Conservation (phyloP, 1,140 invertebrate species). For the Drosophila persimilis region DNA sequence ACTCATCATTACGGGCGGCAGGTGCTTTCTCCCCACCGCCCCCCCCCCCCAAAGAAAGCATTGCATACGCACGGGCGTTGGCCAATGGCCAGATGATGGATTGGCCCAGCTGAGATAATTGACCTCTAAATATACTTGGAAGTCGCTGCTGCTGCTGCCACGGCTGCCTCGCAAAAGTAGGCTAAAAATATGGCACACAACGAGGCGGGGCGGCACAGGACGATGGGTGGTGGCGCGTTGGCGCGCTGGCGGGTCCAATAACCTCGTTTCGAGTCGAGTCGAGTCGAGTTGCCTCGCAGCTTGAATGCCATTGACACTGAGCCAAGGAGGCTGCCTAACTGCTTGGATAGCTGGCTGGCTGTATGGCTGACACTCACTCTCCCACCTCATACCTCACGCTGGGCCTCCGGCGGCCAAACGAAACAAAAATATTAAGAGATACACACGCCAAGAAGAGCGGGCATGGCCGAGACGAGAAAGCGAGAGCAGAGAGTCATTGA, state of each 20-base stretch:
- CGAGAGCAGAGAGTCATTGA: constrained; percentile 61
- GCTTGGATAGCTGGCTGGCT: constrained; percentile 1
- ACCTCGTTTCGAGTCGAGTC: constrained; percentile 40
- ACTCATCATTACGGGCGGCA: constrained; percentile 63
- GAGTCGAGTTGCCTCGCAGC: constrained; percentile 31
- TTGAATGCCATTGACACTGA: constrained; percentile 74
- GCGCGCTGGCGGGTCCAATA: constrained; percentile 55
- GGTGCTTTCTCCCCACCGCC: neutral
- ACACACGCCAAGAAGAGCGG: constrained; percentile 14
- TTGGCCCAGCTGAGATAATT: constrained; percentile 66
- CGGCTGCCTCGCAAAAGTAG: constrained; percentile 66
- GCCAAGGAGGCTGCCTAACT: constrained; percentile 42
- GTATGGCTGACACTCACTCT: constrained; percentile 1
- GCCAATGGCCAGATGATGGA: constrained; percentile 55
- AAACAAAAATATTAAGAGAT: constrained; percentile 34
- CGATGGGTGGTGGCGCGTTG: constrained; percentile 5
- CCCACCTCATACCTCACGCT: constrained; percentile 14
- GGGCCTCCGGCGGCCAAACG: constrained; percentile 44
- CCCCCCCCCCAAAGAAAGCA: neutral
- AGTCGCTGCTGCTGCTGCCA: constrained; percentile 16
- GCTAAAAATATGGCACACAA: constrained; percentile 75
- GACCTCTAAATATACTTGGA: constrained; percentile 75
- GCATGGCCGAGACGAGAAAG: constrained; percentile 10
- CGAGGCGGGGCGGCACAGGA: constrained; percentile 17
- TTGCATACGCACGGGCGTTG: constrained; percentile 70